Evolutionary conservation across 1,140 invertebrate species (phyloP), one percentile per base, ranked within the genome.

Genomic region (Megathymus violae): DNA sequence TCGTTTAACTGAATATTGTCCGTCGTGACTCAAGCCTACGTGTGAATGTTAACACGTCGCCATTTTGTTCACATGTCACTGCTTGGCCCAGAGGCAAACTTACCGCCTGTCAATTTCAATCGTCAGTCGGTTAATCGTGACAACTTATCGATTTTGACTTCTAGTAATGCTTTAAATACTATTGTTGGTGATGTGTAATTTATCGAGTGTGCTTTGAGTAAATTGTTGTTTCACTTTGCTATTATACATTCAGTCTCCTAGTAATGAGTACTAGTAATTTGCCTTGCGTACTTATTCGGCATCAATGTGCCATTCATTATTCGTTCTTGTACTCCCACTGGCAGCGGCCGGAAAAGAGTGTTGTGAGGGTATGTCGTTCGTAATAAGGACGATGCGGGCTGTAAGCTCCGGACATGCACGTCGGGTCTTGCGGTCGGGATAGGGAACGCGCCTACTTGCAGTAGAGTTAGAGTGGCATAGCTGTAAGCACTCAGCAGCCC

Each of bases 401-500:
- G 69, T 46, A 48, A 47, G 17, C 34, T 25, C 40, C n/a, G 31
- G 31, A 16, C 13, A 22, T 47, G 31, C 34, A 36, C 22, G 34
- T 47, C 38, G 46, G 40, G 43, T 36, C 19, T 19, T 9, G 52
- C 67, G 69, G 66, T 62, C 66, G 65, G 62, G 51, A 71, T 36
- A 64, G 65, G 58, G 51, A 71, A 64, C 50, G 64, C 52, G 71
- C 66, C 64, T 69, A 65, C 73, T 76, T 78, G 77, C 76, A 72
- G 75, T 76, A 80, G 68, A 77, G 76, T 69, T 73, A 76, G 80
- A 82, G 77, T 72, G 71, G 76, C 77, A 66, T 65, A 62, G 71
- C 67, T 75, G 76, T 64, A 70, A 76, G 76, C 66, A 70, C 70
- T 68, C 62, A 59, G 69, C 71, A 72, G 72, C 59, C 62, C 69